Percentiles rank a stretch among this genome's conserved stretches.
Conservation (phyloP, 2,113 vertebrate genomes). For the Solea senegalensis region DNA sequence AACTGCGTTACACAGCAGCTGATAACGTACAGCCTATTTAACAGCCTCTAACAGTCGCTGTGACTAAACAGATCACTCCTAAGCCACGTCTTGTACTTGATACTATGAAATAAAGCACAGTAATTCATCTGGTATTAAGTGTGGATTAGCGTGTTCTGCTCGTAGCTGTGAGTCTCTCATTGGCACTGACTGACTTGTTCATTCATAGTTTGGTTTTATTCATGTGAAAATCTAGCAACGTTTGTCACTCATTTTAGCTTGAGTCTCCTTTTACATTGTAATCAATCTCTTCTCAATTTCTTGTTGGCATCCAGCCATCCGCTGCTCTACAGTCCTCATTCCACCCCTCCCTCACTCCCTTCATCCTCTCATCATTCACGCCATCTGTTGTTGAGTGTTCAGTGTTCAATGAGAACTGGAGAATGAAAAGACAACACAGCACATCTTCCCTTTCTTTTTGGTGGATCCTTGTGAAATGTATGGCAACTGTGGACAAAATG, state of each 20-base stretch:
- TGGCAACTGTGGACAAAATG: not conserved
- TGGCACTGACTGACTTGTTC: not conserved
- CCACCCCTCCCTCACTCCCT: constrained; percentile 6
- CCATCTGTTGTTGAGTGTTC: constrained; percentile 56
- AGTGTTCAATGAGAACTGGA: constrained; percentile 8
- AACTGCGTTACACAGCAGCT: no score
- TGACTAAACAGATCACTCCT: not conserved
- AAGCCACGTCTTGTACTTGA: not conserved
- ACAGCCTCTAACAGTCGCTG: not conserved
- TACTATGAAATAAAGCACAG: not conserved
- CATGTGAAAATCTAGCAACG: not conserved
- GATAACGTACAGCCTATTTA: not conserved
- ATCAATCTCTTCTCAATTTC: constrained; percentile 53
- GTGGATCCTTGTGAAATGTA: not conserved
- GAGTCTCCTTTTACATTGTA: constrained; percentile 62
- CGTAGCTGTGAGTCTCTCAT: constrained; percentile 8
- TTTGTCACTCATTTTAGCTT: constrained; percentile 29
- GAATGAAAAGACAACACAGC: not conserved
- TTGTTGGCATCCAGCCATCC: constrained; percentile 40
- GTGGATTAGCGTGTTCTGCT: constrained; percentile 5
- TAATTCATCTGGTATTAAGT: not conserved
- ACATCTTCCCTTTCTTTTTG: constrained; percentile 1
- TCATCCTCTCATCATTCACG: constrained; percentile 44
- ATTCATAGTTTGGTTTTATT: not conserved
- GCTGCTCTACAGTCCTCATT: constrained; percentile 24